Evolutionary conservation across 2,888 invertebrate genomes (phyloP), one percentile per base, ranked within the genome.

Genomic region (Polyploca ridens): DNA sequence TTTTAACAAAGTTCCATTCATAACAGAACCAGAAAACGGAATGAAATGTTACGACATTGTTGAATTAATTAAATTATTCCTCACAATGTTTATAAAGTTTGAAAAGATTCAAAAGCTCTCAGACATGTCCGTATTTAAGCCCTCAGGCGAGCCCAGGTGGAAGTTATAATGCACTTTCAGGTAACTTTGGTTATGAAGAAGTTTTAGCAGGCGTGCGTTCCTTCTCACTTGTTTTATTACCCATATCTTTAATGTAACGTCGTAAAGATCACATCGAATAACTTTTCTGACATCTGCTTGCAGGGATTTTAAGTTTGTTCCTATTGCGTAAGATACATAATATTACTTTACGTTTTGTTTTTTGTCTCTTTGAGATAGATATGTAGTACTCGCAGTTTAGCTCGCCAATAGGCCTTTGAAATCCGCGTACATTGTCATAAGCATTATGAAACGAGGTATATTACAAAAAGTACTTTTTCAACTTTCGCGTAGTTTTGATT

Each of bases 81-180:
- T 64, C 63, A 73, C 64, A 78, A 74, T 76, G 74, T 78, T 81
- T 70, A 64, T 64, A 69, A 73, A 79, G 76, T 77, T 73, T 66
- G 57, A 71, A 76, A 80, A 80, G 81, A 83, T 83, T 83, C 73
- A 72, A 78, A 83, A 85, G 83, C 82, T 83, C 77, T 81, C 77
- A 81, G 79, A 79, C 79, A 74, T 78, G 76, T 79, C 75, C 74
- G 73, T 78, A 77, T 78, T 78, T 76, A 72, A 78, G 74, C 70
- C 67, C 71, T 74, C 75, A 77, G 71, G 69, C 74, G 71, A 72
- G 75, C 81, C 79, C 81, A 85, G 85, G 83, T 85, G 76, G 79
- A 86, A 87, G 82, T 88, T 88, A 86, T 87, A 89, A 88, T 89
- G 89, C 89, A 87, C 83, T 86, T 85, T 82, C 72, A 75, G 82